These are phyloP conservation scores for Aleiodes testaceus DNA, from an alignment of 2,888 invertebrate species.

Conservation along the genomic window DNA sequence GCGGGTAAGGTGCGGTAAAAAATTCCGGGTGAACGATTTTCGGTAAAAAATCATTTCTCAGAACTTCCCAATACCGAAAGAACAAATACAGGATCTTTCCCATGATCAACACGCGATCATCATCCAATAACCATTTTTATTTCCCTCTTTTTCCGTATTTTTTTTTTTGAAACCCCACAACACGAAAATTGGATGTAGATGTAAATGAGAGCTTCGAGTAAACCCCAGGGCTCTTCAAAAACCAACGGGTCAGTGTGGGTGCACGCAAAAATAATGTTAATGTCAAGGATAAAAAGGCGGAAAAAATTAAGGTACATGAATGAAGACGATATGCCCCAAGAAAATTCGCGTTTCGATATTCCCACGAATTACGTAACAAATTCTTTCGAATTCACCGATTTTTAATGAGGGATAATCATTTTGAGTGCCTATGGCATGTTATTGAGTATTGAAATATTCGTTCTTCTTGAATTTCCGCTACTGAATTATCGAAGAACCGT, in stretches of 20 bases:
- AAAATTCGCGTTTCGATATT: conserved; percentile 56
- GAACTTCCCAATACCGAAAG: background rate
- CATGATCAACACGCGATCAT: conserved; percentile 12
- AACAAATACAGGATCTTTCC: background rate
- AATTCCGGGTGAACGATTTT: background rate
- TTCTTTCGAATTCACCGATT: conserved; percentile 59
- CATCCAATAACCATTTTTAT: background rate
- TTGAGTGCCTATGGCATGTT: conserved; percentile 36
- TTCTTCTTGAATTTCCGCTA: conserved; percentile 40
- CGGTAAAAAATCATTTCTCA: background rate
- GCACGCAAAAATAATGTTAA: conserved; percentile 60
- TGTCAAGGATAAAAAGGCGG: conserved; percentile 45
- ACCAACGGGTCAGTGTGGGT: conserved; percentile 59
- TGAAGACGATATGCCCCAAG: conserved; percentile 39
- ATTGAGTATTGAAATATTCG: conserved; percentile 45
- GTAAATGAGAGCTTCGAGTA: conserved; percentile 13
- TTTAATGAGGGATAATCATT: conserved; percentile 69
- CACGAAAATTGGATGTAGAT: conserved; percentile 40
- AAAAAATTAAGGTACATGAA: conserved; percentile 25
- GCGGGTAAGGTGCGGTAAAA: background rate
- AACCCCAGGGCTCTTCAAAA: conserved; percentile 37
- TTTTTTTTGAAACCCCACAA: conserved; percentile 53
- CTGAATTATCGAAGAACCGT: no score
- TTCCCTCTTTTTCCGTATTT: background rate
- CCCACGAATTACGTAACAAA: conserved; percentile 67